Percentiles rank a stretch among this genome's conserved stretches.
Evolutionary conservation across 2,113 vertebrate species (phyloP).

Genomic region (Chlorodrepanis virens): DNA sequence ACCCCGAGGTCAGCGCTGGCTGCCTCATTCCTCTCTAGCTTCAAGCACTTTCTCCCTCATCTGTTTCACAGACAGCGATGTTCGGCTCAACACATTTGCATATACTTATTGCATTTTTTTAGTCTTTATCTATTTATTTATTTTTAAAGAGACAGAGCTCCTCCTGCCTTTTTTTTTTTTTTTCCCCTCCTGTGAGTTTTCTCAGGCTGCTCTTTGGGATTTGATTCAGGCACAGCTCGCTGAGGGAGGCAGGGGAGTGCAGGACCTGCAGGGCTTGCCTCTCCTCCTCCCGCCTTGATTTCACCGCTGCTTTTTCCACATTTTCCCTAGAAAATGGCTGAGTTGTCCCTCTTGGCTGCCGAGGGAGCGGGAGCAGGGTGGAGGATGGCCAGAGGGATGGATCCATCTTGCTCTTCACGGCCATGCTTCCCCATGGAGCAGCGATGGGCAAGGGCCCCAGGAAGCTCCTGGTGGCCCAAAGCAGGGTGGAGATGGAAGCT

Average conservation of each 20-base stretch:
- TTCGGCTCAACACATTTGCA: conserved; percentile 90
- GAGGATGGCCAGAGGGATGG: not conserved
- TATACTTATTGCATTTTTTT: conserved; percentile 84
- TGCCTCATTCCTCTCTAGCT: conserved; percentile 87
- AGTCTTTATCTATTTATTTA: conserved; percentile 65
- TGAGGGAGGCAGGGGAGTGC: not conserved
- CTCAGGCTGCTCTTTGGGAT: not conserved
- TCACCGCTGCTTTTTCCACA: not conserved
- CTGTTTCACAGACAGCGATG: conserved; percentile 89
- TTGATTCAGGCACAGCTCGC: not conserved
- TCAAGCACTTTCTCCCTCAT: conserved; percentile 87
- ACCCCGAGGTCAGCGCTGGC: conserved; percentile 87
- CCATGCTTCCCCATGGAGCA: not conserved
- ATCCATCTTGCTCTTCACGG: not conserved
- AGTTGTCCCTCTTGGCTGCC: not conserved
- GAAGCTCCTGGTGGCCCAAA: not conserved
- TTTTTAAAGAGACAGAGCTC: conserved; percentile 63
- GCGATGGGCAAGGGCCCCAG: not conserved
- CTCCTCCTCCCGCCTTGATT: not conserved
- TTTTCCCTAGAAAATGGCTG: not conserved
- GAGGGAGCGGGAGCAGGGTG: not conserved
- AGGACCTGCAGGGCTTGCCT: not conserved
- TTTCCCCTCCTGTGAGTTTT: not conserved
- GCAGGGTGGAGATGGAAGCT: not conserved
- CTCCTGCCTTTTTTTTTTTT: not conserved